phyloP scores from a whole-genome alignment of 2,113 vertebrate species.

The Struthidea cinerea region DNA sequence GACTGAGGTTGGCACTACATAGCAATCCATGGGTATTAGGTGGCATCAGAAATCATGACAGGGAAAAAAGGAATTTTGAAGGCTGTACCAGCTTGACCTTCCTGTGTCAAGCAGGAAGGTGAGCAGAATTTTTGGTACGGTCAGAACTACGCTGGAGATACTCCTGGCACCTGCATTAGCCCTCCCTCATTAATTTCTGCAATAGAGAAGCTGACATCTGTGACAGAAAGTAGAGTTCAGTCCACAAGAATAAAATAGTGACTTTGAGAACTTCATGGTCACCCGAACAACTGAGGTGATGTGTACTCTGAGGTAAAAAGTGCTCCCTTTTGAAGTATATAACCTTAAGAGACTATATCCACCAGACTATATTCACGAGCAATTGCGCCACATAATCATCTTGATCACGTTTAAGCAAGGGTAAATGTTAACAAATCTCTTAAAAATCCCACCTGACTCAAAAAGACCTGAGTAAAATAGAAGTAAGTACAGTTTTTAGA shows the following conservation, averaged over 20 bases:
- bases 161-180: background rate
- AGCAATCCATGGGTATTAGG: fast-evolving
- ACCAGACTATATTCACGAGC: background rate
- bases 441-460: background rate
- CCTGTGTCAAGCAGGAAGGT: background rate
- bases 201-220: background rate
- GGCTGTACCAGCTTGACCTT: background rate
- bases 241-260: background rate
- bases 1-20: background rate
- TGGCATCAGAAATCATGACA: background rate
- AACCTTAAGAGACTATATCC: no score
- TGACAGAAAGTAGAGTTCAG: background rate
- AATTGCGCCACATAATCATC: background rate
- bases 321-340: background rate
- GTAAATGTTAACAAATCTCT: background rate
- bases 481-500: background rate
- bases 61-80: background rate
- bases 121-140: background rate
- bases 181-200: background rate
- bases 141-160: background rate
- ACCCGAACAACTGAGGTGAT: background rate
- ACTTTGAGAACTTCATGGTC: background rate
- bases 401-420: background rate
- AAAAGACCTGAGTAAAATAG: background rate
- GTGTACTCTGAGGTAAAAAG: background rate